Evolutionary conservation across 35 echinoderm and acorn worm genomes (phyloP).

Genomic region (Lytechinus variegatus): DNA sequence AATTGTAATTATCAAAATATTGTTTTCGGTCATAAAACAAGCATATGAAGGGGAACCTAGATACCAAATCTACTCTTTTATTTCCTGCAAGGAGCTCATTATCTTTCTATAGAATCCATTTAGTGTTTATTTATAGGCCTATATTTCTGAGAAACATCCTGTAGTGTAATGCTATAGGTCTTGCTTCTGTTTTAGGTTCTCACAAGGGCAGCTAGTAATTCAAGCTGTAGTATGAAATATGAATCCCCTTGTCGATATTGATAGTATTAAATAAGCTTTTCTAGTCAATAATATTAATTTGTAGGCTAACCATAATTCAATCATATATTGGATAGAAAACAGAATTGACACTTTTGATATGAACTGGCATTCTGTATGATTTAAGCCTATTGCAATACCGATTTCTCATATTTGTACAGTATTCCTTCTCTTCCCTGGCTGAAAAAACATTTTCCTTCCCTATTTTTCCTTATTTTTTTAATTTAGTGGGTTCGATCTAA

Average conservation of each 20-base stretch:
- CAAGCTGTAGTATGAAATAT: not conserved
- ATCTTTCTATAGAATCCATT: not conserved
- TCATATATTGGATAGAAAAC: too few relatives aligned
- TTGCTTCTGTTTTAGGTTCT: not conserved
- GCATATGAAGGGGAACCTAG: too few relatives aligned
- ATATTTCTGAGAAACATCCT: not conserved
- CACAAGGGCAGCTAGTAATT: not conserved
- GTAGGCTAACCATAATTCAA: not conserved
- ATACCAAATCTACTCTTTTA: not conserved
- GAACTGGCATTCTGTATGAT: too few relatives aligned
- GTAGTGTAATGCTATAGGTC: not conserved
- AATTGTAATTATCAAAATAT: too few relatives aligned
- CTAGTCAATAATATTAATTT: not conserved
- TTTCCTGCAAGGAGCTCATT: not conserved
- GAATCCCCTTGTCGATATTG: not conserved
- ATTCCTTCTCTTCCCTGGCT: too few relatives aligned
- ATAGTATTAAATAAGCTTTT: not conserved
- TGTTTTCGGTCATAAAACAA: too few relatives aligned
- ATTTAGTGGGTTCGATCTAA: too few relatives aligned
- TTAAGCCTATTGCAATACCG: too few relatives aligned
- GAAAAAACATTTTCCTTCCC: too few relatives aligned
- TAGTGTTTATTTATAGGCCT: not conserved
- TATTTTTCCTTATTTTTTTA: too few relatives aligned
- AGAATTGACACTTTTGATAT: too few relatives aligned
- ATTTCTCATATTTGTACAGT: too few relatives aligned